Percentiles rank a stretch among this genome's conserved stretches.
Conservation (phyloP, 2,797 vertebrate genomes). For the Parotocinclus haroldoi region DNA sequence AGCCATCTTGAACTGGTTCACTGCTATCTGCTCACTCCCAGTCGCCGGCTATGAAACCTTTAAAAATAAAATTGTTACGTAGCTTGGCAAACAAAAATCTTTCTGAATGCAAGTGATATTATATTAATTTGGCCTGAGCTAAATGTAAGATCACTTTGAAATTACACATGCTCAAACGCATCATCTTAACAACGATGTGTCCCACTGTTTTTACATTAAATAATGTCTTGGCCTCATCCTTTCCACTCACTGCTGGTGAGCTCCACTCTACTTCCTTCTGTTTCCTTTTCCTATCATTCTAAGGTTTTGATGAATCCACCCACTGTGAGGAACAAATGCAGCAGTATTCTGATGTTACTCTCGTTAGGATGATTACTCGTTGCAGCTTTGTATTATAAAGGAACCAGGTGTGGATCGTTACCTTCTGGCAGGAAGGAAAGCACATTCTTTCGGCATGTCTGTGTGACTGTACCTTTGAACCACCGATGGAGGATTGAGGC, state of each 20-base stretch:
- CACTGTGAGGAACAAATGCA: constrained; percentile 26
- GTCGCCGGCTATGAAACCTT: too few species aligned
- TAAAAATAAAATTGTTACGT: too few species aligned
- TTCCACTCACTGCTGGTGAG: constrained; percentile 4
- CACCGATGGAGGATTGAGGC: constrained; percentile 8
- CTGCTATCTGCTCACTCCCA: too few species aligned
- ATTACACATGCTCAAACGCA: too few species aligned
- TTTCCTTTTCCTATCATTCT: constrained; percentile 6
- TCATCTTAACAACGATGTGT: too few species aligned
- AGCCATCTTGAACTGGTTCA: too few species aligned
- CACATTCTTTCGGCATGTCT: neutral
- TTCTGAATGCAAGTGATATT: too few species aligned
- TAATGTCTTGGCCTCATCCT: constrained; percentile 4
- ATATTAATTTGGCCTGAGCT: too few species aligned
- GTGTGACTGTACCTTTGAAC: constrained; percentile 11
- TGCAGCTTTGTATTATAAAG: constrained; percentile 7
- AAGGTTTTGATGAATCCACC: constrained; percentile 19
- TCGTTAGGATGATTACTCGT: constrained; percentile 1
- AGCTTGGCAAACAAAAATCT: too few species aligned
- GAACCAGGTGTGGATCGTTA: constrained; percentile 30
- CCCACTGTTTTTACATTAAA: too few species aligned
- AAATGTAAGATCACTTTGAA: too few species aligned
- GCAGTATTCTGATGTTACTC: constrained; percentile 1
- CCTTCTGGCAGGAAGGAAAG: constrained; percentile 9
- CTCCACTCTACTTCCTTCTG: constrained; percentile 4